phyloP scores from a whole-genome alignment of 2,797 vertebrate genomes.

The Acanthis flammea region DNA sequence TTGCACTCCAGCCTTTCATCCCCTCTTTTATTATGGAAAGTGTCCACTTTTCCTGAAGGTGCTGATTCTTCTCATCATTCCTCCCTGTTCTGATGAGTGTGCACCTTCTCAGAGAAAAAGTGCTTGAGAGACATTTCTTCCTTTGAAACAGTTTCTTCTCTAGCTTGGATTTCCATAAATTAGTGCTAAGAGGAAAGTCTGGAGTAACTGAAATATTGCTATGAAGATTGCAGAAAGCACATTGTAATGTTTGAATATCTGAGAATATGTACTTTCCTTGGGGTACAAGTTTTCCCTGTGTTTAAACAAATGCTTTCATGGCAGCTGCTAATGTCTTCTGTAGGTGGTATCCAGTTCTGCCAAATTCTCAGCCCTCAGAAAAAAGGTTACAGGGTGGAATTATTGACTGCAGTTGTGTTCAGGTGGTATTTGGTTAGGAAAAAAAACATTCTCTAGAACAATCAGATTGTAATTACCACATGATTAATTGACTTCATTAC shows the following conservation, averaged over 20 bases:
- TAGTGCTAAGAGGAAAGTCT: neutral
- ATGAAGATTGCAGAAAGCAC: neutral
- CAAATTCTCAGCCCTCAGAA: neutral
- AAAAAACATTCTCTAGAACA: neutral
- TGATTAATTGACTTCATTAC: neutral
- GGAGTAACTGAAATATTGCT: neutral
- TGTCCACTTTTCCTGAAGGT: slow-evolving; percentile 5
- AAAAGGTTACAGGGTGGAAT: neutral
- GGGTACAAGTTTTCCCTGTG: neutral
- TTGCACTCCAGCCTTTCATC: neutral
- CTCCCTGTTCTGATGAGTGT: slow-evolving; percentile 1
- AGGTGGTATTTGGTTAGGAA: neutral
- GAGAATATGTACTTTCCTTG: neutral
- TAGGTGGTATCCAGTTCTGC: neutral
- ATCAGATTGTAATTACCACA: neutral
- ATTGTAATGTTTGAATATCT: neutral
- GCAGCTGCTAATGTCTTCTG: neutral
- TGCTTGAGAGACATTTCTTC: neutral
- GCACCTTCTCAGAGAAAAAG: neutral
- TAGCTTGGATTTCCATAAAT: slow-evolving; percentile 20
- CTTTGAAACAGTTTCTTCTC: neutral
- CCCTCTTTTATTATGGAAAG: neutral
- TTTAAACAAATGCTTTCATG: neutral
- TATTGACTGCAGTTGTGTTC: neutral
- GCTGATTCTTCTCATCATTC: neutral